Conservation (phyloP, 2,113 vertebrate species). For the Empidonax traillii region DNA sequence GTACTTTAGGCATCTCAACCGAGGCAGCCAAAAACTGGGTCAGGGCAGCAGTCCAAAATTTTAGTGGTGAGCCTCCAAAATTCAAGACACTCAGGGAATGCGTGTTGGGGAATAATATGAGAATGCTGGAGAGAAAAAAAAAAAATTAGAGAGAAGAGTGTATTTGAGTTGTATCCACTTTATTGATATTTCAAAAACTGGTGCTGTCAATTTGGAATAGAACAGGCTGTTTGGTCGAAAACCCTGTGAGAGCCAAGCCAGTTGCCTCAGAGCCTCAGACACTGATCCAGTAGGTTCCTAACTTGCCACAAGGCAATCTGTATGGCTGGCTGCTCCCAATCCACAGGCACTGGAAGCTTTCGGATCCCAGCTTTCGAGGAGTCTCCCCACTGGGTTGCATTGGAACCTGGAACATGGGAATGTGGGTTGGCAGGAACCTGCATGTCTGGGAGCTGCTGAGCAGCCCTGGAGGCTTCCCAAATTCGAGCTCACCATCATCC, state of each 20-base stretch:
- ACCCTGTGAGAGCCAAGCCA: background rate
- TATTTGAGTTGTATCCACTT: background rate
- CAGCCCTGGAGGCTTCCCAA: background rate
- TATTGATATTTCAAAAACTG: background rate
- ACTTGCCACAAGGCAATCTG: background rate
- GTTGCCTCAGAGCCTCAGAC: background rate
- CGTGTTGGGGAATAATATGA: background rate
- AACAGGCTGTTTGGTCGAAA: background rate
- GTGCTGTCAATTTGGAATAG: background rate
- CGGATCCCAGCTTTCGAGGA: background rate
- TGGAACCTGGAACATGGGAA: background rate
- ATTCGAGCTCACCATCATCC: background rate
- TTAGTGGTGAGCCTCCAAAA: constrained; percentile 64
- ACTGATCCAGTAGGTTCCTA: background rate
- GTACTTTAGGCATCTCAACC: background rate
- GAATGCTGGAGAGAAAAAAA: background rate
- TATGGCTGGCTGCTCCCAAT: background rate
- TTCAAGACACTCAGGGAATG: constrained; percentile 47
- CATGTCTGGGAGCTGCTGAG: background rate
- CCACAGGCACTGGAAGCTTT: background rate
- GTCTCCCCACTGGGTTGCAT: background rate
- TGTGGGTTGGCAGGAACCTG: background rate
- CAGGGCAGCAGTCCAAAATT: constrained; percentile 8
- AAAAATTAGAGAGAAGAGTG: fast-evolving
- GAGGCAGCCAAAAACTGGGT: constrained; percentile 45